Conservation (phyloP, 2,113 vertebrate species). For the Halcyon malimbica region DNA sequence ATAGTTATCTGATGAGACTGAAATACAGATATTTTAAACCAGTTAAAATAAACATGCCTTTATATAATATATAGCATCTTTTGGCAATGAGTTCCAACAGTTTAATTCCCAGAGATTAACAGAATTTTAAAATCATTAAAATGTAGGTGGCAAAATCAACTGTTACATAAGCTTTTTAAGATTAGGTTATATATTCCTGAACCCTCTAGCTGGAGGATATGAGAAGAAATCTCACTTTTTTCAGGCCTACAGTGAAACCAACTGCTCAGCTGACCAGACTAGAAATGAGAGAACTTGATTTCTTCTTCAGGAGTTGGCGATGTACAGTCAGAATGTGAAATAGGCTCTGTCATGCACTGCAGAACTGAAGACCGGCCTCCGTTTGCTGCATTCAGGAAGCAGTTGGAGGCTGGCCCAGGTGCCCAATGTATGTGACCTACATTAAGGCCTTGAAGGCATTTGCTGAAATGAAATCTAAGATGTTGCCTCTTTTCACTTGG, state of each 20-base stretch:
- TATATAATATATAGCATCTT: neutral
- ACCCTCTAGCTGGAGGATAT: neutral
- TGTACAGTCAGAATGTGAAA: neutral
- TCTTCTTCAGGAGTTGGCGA: neutral
- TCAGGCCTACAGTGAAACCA: neutral
- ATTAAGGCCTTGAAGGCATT: slow-evolving; percentile 20
- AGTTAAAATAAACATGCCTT: neutral
- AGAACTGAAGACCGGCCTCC: neutral
- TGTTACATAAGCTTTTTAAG: neutral
- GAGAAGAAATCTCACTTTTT: neutral
- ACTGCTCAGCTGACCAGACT: neutral
- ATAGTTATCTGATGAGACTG: neutral
- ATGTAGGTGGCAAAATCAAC: neutral
- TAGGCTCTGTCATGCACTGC: neutral
- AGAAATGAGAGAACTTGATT: neutral
- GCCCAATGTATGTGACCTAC: slow-evolving; percentile 27
- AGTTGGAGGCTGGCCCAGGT: slow-evolving; percentile 39
- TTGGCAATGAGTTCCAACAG: neutral
- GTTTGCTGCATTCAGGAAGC: slow-evolving; percentile 23
- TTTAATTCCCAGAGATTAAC: neutral
- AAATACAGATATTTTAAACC: slow-evolving; percentile 1
- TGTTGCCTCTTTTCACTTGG: neutral
- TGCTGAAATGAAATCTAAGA: slow-evolving; percentile 52
- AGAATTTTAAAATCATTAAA: slow-evolving; percentile 24
- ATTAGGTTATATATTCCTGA: neutral